Base-by-base conservation (phyloP, 2,888 invertebrate species). In the Dolichopus griseipennis region DNA sequence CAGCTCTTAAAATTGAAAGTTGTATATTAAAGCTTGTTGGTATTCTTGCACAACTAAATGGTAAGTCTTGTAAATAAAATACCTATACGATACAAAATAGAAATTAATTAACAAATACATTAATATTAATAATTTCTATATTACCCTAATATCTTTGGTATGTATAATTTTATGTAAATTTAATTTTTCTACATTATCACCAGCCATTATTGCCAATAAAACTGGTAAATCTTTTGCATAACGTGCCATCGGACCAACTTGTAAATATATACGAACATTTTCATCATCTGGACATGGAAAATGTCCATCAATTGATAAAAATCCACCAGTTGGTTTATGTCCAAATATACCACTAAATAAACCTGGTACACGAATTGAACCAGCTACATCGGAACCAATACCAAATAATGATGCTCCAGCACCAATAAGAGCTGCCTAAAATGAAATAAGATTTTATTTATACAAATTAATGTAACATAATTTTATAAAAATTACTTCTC, bases 311-410 rank as follows among this genome's bases (percentile, higher is more conserved):
- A 84, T 82, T 0, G 89, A 78, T 7, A 78, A 72, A 10, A 83
- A 77, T 86, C 91, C 87, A 6, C 88, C 84, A 63, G 91, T 89
- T 3, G 93, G 90, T 76, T 94, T 94, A 79, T 94, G 93, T 0
- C 94, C 95, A 79, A 91, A 95, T 61, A 95, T 83, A 0, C 95
- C 95, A 81, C 90, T 92, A 80, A 90, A 93, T 72, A 90, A 86
- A n/a, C 90, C 85, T 0, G 95, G 95, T 76, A 95, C 83, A 34
- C 95, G 85, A 73, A 95, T 92, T 67, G 93, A 93, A 66, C 95
- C 95, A 10, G 89, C 93, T 73, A 95, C 87, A 80, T 95, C 95
- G 0, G 93, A 93, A 5, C 92, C 90, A 72, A 95, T 82, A 70
- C 93, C 91, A 74, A 93, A 84, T 0, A 90, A 79, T 1, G 91